Base-by-base conservation (phyloP, 37 sponge, comb jelly and placozoan species). In the Halichondria panicea region DNA sequence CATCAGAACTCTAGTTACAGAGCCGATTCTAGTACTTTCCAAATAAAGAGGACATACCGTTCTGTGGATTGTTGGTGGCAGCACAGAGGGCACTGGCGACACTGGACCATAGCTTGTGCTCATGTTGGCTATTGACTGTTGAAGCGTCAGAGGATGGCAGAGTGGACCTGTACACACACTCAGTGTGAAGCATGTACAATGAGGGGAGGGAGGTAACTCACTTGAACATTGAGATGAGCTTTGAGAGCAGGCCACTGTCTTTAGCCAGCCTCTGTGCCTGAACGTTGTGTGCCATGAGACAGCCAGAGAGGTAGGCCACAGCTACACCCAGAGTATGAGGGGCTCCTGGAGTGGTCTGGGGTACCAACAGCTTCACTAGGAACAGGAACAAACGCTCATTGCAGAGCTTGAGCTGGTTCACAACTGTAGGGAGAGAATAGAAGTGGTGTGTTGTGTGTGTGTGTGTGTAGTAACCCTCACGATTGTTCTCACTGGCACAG, bases 41-140 rank as follows among this genome's bases (percentile, higher is more conserved):
- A 71, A 4, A 5, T 34, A 7, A 2, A 35, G 22, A 12, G 35
- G 27, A 0, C 36, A 34, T 27, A 87, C 88, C 88, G 81, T 87
- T 87, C 43, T 87, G 82, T 52, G 88, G 88, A 65, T 87, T 87
- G 57, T 87, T 84, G 0, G 48, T 66, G n/a, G 85, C 85, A 36
- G 72, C 69, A 44, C 85, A 61, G 41, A 84, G 85, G 34, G 85
- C 78, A 84, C 63, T 84, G 40, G 60, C 41, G 22, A 84, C 67
- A 40, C 80, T 69, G 57, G 38, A 70, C 71, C 70, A 79, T 50
- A 79, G n/a, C 62, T 79, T 46, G 3, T 63, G 38, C 25, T 50
- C 15, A 22, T 22, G 30, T 34, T 27, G 21, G 61, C 28, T 0
- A 44, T 1, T 1, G 3, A 19, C 24, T 33, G 27, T 11, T 56